Evolutionary conservation across 2,888 invertebrate genomes (phyloP).

Genomic region (Microctonus hyperodae): DNA sequence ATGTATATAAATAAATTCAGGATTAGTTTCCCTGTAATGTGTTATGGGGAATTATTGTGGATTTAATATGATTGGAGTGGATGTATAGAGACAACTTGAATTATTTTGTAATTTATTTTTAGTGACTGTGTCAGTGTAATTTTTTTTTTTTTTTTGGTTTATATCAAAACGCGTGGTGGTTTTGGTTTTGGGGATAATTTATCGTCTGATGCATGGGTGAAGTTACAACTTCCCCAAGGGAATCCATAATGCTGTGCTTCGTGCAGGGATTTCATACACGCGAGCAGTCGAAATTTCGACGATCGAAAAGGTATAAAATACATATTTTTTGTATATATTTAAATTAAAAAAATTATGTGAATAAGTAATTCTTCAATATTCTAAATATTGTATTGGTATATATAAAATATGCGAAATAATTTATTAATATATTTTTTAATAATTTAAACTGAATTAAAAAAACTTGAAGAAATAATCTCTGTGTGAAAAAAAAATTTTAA

Average conservation of each 20-base stretch:
- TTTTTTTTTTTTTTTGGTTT: not conserved
- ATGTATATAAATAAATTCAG: too few relatives aligned
- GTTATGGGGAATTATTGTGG: too few relatives aligned
- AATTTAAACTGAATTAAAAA: too few relatives aligned
- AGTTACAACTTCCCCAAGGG: constrained; percentile 50
- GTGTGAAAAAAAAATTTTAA: too few relatives aligned
- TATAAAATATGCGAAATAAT: too few relatives aligned
- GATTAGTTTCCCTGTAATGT: too few relatives aligned
- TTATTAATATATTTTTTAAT: too few relatives aligned
- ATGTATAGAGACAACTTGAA: too few relatives aligned
- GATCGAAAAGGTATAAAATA: constrained; percentile 54
- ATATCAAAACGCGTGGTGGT: not conserved
- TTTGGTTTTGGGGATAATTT: not conserved
- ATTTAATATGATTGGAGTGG: too few relatives aligned
- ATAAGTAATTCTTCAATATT: not conserved
- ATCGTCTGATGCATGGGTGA: constrained; percentile 51
- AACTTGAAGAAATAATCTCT: too few relatives aligned
- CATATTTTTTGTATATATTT: not conserved
- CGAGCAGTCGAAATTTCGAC: constrained; percentile 53
- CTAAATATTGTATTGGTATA: not conserved
- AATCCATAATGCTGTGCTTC: constrained; percentile 73
- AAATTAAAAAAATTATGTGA: not conserved
- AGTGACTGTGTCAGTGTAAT: too few relatives aligned
- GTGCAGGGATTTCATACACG: constrained; percentile 71
- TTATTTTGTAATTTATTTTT: too few relatives aligned